These are phyloP conservation scores for Chelon auratus DNA, from an alignment of 2,797 vertebrate genomes.

Conservation along the genomic window DNA sequence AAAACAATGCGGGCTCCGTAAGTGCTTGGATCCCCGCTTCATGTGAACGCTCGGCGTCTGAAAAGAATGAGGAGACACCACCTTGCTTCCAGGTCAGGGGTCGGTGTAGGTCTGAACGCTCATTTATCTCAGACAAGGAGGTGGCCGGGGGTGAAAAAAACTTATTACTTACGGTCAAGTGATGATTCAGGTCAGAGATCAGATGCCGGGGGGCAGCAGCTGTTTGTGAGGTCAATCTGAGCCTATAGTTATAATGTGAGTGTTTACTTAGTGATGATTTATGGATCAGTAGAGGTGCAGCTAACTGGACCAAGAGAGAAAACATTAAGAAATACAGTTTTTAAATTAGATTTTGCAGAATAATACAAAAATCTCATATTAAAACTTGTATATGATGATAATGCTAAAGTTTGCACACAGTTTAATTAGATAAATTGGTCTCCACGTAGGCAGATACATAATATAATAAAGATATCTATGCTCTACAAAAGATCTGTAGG, in stretches of 20 bases:
- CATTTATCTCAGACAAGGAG: conserved; percentile 43
- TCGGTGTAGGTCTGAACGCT: conserved; percentile 51
- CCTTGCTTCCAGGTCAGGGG: conserved; percentile 62
- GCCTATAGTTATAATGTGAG: neutral
- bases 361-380: no score
- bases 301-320: no score
- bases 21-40: conserved; percentile 42
- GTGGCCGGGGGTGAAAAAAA: neutral
- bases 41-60: conserved; percentile 55
- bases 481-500: no score
- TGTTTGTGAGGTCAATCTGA: neutral
- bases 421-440: no score
- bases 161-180: neutral
- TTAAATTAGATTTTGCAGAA: no score
- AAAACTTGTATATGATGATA: no score
- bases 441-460: no score
- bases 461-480: no score
- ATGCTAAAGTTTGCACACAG: no score
- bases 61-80: conserved; percentile 60
- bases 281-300: no score
- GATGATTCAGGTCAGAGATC: conserved; percentile 19
- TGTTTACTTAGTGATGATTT: neutral
- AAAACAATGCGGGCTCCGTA: conserved; percentile 51
- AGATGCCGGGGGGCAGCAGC: conserved; percentile 1
- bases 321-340: no score